These are phyloP conservation scores for Typhlomys cinereus DNA, from an alignment of 2,113 vertebrate species.

Conservation along the genomic window DNA sequence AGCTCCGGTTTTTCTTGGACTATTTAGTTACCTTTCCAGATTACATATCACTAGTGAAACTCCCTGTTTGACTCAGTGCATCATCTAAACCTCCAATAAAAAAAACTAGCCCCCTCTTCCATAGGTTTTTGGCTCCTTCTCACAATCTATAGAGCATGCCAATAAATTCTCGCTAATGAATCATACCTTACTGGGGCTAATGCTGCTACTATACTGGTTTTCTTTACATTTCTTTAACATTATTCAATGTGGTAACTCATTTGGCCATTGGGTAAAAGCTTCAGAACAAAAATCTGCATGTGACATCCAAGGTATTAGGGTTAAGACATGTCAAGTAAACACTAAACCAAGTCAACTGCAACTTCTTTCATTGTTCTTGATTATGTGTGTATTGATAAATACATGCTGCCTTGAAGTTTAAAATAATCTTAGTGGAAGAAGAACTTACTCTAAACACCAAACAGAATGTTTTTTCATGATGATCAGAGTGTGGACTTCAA, in stretches of 20 bases:
- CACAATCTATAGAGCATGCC: not conserved
- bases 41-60: too few relatives aligned
- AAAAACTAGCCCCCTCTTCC: not conserved
- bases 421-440: not conserved
- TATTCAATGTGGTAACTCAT: not conserved
- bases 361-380: not conserved
- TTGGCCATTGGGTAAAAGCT: not conserved
- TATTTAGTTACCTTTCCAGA: not conserved
- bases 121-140: not conserved
- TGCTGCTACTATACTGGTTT: not conserved
- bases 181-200: not conserved
- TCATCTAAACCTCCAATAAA: not conserved
- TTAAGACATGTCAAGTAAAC: not conserved
- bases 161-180: not conserved
- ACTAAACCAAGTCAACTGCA: not conserved
- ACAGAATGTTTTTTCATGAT: not conserved
- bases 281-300: not conserved
- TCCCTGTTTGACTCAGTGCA: too few relatives aligned
- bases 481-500: not conserved
- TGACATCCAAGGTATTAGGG: constrained; percentile 8
- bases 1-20: not conserved
- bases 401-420: not conserved
- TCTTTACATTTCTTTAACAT: not conserved
- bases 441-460: not conserved
- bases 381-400: not conserved